A percentile compares a stretch with the other conserved stretches of the same genome.
These are phyloP conservation scores for Biston stratarius DNA, from an alignment of 2,888 invertebrate genomes.

Conservation along the genomic window DNA sequence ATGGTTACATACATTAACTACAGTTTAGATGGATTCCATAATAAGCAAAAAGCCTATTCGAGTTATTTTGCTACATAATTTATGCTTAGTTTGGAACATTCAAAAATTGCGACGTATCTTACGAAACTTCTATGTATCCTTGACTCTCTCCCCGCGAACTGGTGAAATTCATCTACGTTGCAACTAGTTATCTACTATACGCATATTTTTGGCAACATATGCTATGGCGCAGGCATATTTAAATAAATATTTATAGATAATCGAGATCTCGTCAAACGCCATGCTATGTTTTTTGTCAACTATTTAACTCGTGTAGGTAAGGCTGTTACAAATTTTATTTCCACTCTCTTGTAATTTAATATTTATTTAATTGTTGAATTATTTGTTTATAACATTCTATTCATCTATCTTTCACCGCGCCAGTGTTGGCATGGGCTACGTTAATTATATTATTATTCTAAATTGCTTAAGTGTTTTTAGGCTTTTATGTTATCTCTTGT, in stretches of 20 bases:
- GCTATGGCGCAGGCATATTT: background rate
- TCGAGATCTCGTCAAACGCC: background rate
- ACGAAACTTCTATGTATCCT: slow-evolving; percentile 28
- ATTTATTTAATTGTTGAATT: too few relatives aligned
- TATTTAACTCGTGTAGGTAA: too few relatives aligned
- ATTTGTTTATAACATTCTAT: too few relatives aligned
- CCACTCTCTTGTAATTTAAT: too few relatives aligned
- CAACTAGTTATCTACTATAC: background rate
- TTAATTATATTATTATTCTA: too few relatives aligned
- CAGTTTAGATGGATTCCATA: background rate
- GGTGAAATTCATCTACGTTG: slow-evolving; percentile 23
- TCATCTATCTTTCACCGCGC: too few relatives aligned
- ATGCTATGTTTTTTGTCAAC: too few relatives aligned
- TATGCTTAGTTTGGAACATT: slow-evolving; percentile 6
- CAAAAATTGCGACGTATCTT: slow-evolving; percentile 25
- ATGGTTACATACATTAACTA: too few relatives aligned
- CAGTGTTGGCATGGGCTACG: too few relatives aligned
- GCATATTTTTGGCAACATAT: slow-evolving; percentile 15
- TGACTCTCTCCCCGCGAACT: slow-evolving; percentile 17
- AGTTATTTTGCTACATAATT: slow-evolving; percentile 3
- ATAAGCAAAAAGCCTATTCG: background rate
- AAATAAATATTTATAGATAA: background rate
- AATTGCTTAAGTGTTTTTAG: too few relatives aligned
- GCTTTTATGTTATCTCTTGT: too few relatives aligned
- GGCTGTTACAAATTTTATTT: too few relatives aligned